Evolutionary conservation across 2,113 vertebrate genomes (phyloP).

Genomic region (Myxocyprinus asiaticus): DNA sequence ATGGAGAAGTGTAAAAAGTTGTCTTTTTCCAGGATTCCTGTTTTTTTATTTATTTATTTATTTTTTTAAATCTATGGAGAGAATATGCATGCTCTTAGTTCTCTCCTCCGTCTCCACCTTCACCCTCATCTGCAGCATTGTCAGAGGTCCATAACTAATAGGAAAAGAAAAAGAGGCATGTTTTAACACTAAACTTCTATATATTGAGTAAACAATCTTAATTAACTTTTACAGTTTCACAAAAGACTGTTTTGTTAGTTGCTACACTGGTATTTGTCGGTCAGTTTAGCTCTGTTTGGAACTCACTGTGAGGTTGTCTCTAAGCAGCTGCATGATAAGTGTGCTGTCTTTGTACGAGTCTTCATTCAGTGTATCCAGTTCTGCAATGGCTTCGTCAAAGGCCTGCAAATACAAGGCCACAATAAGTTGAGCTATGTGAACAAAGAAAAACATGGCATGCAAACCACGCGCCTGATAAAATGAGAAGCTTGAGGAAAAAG

Average conservation of each 20-base stretch:
- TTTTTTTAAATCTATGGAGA: conserved; percentile 60
- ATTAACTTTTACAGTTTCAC: too few species aligned
- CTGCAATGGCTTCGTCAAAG: conserved; percentile 89
- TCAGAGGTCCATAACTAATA: conserved; percentile 89
- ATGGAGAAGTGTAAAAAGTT: conserved; percentile 90
- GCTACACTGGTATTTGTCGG: neutral
- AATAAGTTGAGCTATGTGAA: neutral
- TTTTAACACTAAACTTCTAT: neutral
- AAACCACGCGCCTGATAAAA: neutral
- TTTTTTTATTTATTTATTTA: too few species aligned
- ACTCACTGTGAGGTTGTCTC: conserved; percentile 95
- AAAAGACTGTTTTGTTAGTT: too few species aligned
- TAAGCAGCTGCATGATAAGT: conserved; percentile 93
- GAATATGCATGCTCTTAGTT: conserved; percentile 73
- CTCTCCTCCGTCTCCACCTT: conserved; percentile 79
- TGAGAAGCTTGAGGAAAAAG: neutral
- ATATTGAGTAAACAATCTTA: too few species aligned
- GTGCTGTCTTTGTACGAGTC: conserved; percentile 95
- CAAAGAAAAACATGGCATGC: neutral
- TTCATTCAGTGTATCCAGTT: conserved; percentile 90
- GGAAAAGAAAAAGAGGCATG: neutral
- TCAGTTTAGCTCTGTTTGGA: neutral
- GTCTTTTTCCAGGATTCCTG: conserved; percentile 61
- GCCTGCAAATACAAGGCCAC: conserved; percentile 70
- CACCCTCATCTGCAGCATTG: conserved; percentile 85